A percentile compares a stretch with the other conserved stretches of the same genome.
phyloP scores from a whole-genome alignment of 2,888 invertebrate species.

The Drosophila anomalata region DNA sequence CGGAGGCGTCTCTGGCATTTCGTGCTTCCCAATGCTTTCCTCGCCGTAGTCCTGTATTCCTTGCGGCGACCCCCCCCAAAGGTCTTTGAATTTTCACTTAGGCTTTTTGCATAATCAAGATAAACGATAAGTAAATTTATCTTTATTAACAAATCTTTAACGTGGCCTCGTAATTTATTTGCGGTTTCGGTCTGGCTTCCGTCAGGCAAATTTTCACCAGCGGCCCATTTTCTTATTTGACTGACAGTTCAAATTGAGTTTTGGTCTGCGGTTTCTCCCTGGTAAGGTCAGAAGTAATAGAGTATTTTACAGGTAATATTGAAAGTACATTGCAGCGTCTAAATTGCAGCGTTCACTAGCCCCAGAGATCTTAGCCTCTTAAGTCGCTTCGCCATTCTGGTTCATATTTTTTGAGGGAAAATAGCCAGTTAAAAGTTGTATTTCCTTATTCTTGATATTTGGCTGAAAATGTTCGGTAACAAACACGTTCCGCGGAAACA shows the following conservation, averaged over 20 bases:
- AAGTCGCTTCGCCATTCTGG: no score
- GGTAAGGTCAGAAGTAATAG: constrained; percentile 26
- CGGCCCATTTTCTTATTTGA: constrained; percentile 52
- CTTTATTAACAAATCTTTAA: constrained; percentile 77
- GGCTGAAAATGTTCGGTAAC: constrained; percentile 28
- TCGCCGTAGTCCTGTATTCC: background rate
- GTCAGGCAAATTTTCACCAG: constrained; percentile 26
- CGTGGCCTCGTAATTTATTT: constrained; percentile 72
- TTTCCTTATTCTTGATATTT: constrained; percentile 14
- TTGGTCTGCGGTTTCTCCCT: constrained; percentile 19
- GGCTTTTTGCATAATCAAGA: constrained; percentile 77
- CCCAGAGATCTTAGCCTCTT: no score
- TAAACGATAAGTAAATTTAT: constrained; percentile 78
- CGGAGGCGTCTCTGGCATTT: constrained; percentile 36
- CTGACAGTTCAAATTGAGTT: constrained; percentile 59
- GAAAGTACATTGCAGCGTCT: background rate
- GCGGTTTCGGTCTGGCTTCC: constrained; percentile 48
- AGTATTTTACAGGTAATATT: constrained; percentile 10
- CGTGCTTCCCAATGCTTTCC: constrained; percentile 18
- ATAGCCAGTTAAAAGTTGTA: constrained; percentile 7
- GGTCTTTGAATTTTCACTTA: constrained; percentile 75
- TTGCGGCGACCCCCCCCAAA: background rate
- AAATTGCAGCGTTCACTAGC: no score
- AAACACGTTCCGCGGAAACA: constrained; percentile 75
- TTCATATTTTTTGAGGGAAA: background rate